phyloP scores from a whole-genome alignment of 2,797 vertebrate genomes.

The Masticophis lateralis region DNA sequence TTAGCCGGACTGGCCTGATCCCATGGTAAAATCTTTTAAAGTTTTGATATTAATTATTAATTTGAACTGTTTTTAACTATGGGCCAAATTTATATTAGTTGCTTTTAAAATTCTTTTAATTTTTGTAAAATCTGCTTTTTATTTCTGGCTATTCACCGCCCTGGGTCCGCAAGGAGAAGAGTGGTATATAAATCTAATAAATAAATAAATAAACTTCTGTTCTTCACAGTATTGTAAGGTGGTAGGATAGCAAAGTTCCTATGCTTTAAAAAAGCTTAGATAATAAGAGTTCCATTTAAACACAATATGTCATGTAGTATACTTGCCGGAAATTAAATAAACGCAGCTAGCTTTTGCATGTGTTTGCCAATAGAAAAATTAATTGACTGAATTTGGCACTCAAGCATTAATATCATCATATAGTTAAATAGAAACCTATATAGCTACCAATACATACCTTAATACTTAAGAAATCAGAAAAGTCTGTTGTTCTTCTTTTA shows the following conservation, averaged over 20 bases:
- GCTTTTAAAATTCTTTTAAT: too few species aligned
- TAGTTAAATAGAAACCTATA: background rate
- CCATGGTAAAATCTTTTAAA: too few species aligned
- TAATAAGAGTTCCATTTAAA: background rate
- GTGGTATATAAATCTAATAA: too few species aligned
- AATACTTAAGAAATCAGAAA: conserved; percentile 98
- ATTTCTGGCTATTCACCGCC: too few species aligned
- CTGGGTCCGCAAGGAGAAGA: too few species aligned
- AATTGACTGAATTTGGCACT: background rate
- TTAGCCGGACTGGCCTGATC: too few species aligned
- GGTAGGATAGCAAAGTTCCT: background rate
- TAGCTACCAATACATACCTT: conserved; percentile 75
- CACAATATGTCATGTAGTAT: background rate
- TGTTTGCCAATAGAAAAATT: background rate
- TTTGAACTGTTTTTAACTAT: too few species aligned
- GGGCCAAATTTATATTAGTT: too few species aligned
- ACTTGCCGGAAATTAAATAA: background rate
- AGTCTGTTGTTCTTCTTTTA: conserved; percentile 94
- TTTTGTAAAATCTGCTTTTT: too few species aligned
- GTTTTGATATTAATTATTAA: too few species aligned
- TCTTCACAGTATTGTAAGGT: background rate
- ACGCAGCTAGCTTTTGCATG: background rate
- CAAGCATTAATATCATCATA: background rate
- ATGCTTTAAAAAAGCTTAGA: background rate
- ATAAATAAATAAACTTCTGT: background rate